These are phyloP conservation scores for Temnopleurus reevesii DNA, from an alignment of 53 echinoderm and acorn worm species.

Conservation along the genomic window DNA sequence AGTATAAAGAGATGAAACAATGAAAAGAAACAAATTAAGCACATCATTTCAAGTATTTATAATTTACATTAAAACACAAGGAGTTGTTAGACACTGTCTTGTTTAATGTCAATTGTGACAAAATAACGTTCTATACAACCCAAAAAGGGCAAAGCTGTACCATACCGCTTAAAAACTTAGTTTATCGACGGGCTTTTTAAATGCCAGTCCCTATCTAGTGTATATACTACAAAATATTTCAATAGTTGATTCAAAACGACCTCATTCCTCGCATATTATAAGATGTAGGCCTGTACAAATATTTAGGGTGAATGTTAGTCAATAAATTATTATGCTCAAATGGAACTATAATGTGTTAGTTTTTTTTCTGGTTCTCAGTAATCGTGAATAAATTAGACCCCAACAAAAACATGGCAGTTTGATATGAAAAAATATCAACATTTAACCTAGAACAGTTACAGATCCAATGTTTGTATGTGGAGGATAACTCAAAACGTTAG, in stretches of 20 bases:
- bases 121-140: slow-evolving; percentile 6
- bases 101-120: slow-evolving; percentile 19
- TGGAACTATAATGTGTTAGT: too few species aligned
- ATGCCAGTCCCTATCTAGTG: background rate
- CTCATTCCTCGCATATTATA: background rate
- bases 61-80: slow-evolving; percentile 20
- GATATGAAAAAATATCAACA: too few species aligned
- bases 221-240: slow-evolving; percentile 40
- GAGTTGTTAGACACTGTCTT: slow-evolving; percentile 36
- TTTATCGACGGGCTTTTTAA: slow-evolving; percentile 13
- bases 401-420: too few species aligned
- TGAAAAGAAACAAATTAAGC: slow-evolving; percentile 2
- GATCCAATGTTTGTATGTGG: too few species aligned
- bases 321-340: too few species aligned
- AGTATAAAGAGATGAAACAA: background rate
- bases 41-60: slow-evolving; percentile 26
- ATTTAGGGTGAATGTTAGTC: too few species aligned
- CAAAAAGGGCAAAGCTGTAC: background rate
- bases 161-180: background rate
- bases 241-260: background rate
- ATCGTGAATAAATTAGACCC: too few species aligned
- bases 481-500: too few species aligned
- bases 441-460: too few species aligned
- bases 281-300: too few species aligned
- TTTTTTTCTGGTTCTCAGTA: too few species aligned